These are phyloP conservation scores for Ophioninae sp. DNA, from an alignment of 2,888 invertebrate genomes.

Conservation along the genomic window DNA sequence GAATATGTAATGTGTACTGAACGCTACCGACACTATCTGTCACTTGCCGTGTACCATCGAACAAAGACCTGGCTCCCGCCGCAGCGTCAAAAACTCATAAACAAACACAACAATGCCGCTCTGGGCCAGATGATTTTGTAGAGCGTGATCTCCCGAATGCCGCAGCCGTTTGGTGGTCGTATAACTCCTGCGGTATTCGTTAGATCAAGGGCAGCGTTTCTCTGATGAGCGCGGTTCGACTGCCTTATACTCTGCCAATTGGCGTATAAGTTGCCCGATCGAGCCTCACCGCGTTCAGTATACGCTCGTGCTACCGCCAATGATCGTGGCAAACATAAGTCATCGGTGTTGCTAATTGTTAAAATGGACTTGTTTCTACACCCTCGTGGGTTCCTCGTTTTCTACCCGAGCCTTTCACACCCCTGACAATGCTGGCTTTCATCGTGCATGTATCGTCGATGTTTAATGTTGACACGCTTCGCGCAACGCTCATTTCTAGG, in stretches of 20 bases:
- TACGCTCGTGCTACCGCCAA: too few species aligned
- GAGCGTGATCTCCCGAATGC: neutral
- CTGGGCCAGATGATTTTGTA: slow-evolving; percentile 3
- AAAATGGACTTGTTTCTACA: too few species aligned
- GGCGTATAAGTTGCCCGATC: too few species aligned
- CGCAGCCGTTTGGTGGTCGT: neutral
- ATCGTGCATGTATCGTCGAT: slow-evolving; percentile 18
- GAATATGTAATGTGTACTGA: slow-evolving; percentile 9
- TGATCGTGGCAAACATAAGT: too few species aligned
- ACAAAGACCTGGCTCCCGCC: neutral
- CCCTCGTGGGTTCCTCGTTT: too few species aligned
- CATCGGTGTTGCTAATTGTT: too few species aligned
- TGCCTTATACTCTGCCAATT: too few species aligned
- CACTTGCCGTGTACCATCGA: slow-evolving; percentile 13
- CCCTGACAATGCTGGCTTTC: too few species aligned
- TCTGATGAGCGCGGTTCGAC: neutral
- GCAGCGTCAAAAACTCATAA: slow-evolving; percentile 28
- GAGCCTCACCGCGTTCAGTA: too few species aligned
- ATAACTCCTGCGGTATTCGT: neutral
- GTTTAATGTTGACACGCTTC: neutral
- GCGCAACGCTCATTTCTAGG: too few species aligned
- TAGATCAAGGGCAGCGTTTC: neutral
- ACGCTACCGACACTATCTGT: neutral
- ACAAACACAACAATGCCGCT: slow-evolving; percentile 2
- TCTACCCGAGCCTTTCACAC: too few species aligned